Base-by-base conservation (phyloP, 2,888 invertebrate species). In the Herminia tarsipennalis region DNA sequence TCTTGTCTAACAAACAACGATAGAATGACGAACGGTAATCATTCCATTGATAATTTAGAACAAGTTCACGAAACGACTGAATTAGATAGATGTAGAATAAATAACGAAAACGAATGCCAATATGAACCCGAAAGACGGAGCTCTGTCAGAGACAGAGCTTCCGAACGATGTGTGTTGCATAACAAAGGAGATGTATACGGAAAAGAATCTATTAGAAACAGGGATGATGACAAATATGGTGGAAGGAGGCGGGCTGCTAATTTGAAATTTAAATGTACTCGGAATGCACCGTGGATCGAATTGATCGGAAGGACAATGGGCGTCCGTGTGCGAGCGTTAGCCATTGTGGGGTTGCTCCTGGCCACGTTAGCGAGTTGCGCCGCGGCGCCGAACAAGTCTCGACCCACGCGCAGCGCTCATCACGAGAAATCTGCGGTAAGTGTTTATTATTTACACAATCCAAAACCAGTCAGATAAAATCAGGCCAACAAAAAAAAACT, bases 221-320 rank as follows among this genome's bases (percentile, higher is more conserved):
- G 82, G 78, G 77, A 81, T 70, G 75, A 70, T 65, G 76, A 80
- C 78, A 72, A 75, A 79, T 78, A 83, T 78, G 77, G 84, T 68
- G 66, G 72, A 61, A 70, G 73, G 82, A 85, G 81, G 74, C 78
- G 65, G 62, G 73, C 82, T 77, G 78, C 76, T 69, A 63, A 86
- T 88, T 85, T 87, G 74, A 86, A 89, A 83, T 87, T 84, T 73
- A 86, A 86, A 90, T 87, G 74, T 73, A 72, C 62, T 53, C 71
- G 74, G 70, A 73, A 76, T 76, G 70, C 74, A 65, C 78, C 70
- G 70, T 76, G 79, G 73, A 76, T 71, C 70, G 73, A 75, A 69
- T 66, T 76, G 59, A 67, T 77, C 70, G 71, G 79, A 70, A 84
- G 85, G 78, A 87, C 86, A 86, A 85, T 86, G 77, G 79, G 75